Conservation (phyloP, 2,113 vertebrate genomes). For the Poicephalus gulielmi region DNA sequence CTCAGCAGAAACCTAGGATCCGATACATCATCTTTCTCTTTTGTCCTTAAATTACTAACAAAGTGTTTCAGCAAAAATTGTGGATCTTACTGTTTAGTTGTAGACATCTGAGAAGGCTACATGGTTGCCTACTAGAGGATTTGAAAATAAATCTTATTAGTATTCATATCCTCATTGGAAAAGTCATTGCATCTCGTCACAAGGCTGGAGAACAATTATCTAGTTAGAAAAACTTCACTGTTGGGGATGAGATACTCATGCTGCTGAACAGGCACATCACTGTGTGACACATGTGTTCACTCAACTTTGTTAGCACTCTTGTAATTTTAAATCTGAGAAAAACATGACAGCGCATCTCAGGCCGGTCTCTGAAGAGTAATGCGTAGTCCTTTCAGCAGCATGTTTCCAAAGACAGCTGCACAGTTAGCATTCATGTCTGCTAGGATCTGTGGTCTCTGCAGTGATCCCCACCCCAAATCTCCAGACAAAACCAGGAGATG, state of each 20-base stretch:
- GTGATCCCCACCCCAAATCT: background rate
- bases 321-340: background rate
- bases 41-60: background rate
- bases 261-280: background rate
- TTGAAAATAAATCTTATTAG: background rate
- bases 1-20: background rate
- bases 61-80: background rate
- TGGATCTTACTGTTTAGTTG: background rate
- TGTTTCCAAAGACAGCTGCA: conserved; percentile 53
- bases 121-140: background rate
- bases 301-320: background rate
- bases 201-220: background rate
- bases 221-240: background rate
- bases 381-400: background rate
- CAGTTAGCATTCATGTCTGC: background rate
- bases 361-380: background rate
- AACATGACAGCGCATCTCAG: background rate
- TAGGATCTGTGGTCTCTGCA: background rate
- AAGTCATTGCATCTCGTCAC: background rate
- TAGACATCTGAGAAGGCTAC: background rate
- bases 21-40: background rate
- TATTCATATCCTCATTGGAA: background rate
- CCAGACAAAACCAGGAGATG: background rate
- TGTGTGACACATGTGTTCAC: background rate
- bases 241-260: background rate